phyloP scores from a whole-genome alignment of 2,797 vertebrate genomes.

The Sciaenops ocellatus region DNA sequence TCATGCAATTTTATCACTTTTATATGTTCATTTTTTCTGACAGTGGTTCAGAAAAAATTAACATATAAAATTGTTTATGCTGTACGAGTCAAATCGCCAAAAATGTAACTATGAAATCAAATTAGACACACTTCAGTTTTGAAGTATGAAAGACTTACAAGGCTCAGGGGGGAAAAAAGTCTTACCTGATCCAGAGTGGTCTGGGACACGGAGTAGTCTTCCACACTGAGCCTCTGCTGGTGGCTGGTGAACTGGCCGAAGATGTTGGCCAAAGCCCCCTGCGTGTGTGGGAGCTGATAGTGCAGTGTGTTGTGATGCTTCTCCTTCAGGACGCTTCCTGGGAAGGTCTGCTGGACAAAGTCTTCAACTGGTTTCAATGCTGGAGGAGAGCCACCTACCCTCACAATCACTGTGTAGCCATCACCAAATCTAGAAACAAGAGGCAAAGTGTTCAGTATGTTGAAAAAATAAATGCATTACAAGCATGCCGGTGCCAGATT shows the following conservation, averaged over 20 bases:
- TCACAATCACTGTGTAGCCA: slow-evolving; percentile 94
- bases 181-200: slow-evolving; percentile 98
- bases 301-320: slow-evolving; percentile 97
- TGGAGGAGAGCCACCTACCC: slow-evolving; percentile 88
- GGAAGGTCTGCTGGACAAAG: slow-evolving; percentile 90
- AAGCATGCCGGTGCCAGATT: neutral
- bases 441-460: neutral
- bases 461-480: neutral
- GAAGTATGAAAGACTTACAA: neutral
- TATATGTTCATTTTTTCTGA: too few species aligned
- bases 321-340: slow-evolving; percentile 93
- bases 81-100: neutral
- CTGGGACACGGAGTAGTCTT: slow-evolving; percentile 99
- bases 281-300: slow-evolving; percentile 91
- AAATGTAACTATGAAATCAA: neutral
- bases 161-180: slow-evolving; percentile 10
- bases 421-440: slow-evolving; percentile 93
- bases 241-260: slow-evolving; percentile 92
- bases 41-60: neutral
- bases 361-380: slow-evolving; percentile 90
- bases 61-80: neutral
- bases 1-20: neutral
- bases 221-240: slow-evolving; percentile 90
- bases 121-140: neutral
- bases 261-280: slow-evolving; percentile 92